Percentiles rank a stretch among this genome's conserved stretches.
These are phyloP conservation scores for Elymnias hypermnestra DNA, from an alignment of 1,140 invertebrate species.

Conservation along the genomic window DNA sequence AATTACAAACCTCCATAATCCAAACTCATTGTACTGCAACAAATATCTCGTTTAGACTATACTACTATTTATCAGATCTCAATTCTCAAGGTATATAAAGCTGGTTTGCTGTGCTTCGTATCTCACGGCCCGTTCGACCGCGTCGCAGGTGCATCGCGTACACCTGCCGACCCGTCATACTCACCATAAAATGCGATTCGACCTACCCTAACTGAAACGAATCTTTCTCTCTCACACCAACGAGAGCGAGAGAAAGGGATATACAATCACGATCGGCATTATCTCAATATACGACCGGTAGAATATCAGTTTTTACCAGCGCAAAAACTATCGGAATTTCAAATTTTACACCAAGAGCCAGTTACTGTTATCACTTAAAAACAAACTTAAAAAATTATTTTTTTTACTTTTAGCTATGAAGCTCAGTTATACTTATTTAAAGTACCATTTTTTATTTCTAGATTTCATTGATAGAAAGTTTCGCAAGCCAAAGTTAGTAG, in stretches of 20 bases:
- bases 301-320: constrained; percentile 71
- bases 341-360: constrained; percentile 27
- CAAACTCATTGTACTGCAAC: too few relatives aligned
- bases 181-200: constrained; percentile 65
- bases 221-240: constrained; percentile 38
- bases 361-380: background rate
- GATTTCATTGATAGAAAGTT: too few relatives aligned
- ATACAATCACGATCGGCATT: constrained; percentile 64
- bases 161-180: constrained; percentile 63
- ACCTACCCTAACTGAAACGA: constrained; percentile 50
- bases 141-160: constrained; percentile 60
- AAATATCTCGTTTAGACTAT: background rate
- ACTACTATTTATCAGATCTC: constrained; percentile 3
- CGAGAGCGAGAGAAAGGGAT: constrained; percentile 30
- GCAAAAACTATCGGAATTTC: constrained; percentile 73
- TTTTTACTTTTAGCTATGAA: too few relatives aligned
- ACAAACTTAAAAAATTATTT: background rate
- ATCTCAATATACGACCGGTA: constrained; percentile 64
- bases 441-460: too few relatives aligned
- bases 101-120: constrained; percentile 53
- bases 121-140: constrained; percentile 52
- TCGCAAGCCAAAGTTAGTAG: too few relatives aligned
- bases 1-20: too few relatives aligned
- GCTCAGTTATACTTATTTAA: too few relatives aligned
- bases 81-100: constrained; percentile 8